A percentile compares a stretch with the other conserved stretches of the same genome.
Evolutionary conservation across 2,888 invertebrate genomes (phyloP).

Genomic region (Lepidocyrtoides sp.): DNA sequence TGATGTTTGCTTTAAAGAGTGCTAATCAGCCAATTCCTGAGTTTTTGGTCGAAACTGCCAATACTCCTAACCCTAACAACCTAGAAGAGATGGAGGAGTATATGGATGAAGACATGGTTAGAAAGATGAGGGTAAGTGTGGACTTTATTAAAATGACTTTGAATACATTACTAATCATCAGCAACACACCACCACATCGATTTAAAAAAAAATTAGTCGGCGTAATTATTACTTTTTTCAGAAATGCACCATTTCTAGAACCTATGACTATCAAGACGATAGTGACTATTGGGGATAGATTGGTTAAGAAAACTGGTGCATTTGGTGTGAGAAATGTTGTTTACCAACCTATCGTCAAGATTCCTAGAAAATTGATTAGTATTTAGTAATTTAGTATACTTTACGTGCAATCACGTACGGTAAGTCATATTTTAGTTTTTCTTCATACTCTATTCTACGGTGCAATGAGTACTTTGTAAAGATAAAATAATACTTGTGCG

Average conservation of each 20-base stretch:
- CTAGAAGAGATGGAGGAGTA: neutral
- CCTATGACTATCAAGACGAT: neutral
- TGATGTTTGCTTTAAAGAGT: neutral
- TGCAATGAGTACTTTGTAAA: no score
- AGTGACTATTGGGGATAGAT: neutral
- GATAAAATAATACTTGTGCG: no score
- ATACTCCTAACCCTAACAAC: no score
- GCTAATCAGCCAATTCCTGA: conserved; percentile 12
- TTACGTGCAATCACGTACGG: no score
- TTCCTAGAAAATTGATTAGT: no score
- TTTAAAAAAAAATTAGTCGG: neutral
- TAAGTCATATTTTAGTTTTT: no score
- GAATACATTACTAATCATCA: neutral
- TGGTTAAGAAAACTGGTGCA: neutral
- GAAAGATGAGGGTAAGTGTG: conserved; percentile 26
- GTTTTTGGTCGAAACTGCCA: conserved; percentile 34
- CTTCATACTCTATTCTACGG: no score
- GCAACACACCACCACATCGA: no score
- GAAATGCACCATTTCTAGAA: neutral
- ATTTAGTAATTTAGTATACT: no score
- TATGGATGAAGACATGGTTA: conserved; percentile 3
- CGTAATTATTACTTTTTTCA: conserved; percentile 3
- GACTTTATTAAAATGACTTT: no score
- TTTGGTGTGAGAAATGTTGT: neutral
- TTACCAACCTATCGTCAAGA: no score